A percentile compares a stretch with the other conserved stretches of the same genome.
These are phyloP conservation scores for Nomada ruficornis DNA, from an alignment of 2,888 invertebrate species.

Conservation along the genomic window DNA sequence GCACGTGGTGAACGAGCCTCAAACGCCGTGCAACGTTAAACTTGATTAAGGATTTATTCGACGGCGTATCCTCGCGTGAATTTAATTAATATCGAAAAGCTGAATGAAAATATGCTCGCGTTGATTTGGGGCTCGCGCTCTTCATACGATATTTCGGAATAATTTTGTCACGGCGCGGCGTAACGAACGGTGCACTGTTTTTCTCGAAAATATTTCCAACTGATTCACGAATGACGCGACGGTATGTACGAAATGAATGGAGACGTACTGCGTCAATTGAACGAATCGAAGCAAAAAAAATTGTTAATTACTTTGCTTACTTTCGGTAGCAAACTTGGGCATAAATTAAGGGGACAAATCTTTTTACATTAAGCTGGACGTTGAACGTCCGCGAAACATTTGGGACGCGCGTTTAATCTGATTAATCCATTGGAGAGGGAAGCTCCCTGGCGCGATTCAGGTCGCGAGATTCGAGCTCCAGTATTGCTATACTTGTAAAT, in stretches of 20 bases:
- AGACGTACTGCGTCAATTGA: neutral
- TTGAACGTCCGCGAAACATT: constrained; percentile 10
- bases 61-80: neutral
- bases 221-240: neutral
- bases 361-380: neutral
- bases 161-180: neutral
- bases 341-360: constrained; percentile 15
- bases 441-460: constrained; percentile 50
- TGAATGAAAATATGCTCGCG: constrained; percentile 5
- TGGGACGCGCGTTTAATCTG: constrained; percentile 11
- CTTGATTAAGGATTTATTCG: constrained; percentile 18
- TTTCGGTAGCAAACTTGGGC: neutral
- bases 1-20: too few species aligned
- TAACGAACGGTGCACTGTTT: neutral
- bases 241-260: neutral
- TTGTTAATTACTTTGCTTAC: constrained; percentile 8
- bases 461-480: constrained; percentile 59
- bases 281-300: neutral
- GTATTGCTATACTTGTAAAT: constrained; percentile 82
- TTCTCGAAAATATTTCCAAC: neutral
- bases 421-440: constrained; percentile 43
- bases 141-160: neutral
- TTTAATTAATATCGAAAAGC: constrained; percentile 28
- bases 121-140: neutral
- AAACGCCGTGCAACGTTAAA: neutral